Base-by-base conservation (phyloP, 1,140 invertebrate genomes). In the Ips typographus region DNA sequence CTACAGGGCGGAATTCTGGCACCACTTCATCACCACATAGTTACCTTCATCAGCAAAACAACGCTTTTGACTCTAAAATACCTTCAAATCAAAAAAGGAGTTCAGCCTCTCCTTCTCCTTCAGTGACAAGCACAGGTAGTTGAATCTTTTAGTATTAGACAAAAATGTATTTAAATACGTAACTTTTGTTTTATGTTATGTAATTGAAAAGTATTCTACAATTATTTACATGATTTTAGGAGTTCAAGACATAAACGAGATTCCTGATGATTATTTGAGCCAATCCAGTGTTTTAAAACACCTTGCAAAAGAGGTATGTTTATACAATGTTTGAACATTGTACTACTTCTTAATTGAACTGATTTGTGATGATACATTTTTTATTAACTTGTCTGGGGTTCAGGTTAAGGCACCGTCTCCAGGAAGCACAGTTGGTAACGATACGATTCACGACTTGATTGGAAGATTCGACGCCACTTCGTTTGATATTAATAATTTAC, bases 271-370 rank as follows among this genome's bases (percentile, higher is more conserved):
- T 82, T 94, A 92, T 78, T 83, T 94, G 2, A 91, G 87, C 79
- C 90, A 94, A 74, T 92, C 91, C 8, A 84, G 90, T 77, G 91
- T 94, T n/a, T 79, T 94, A 71, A 94, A 94, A 81, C 92, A 94
- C 81, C 83, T 94, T 61, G 90, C 91, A 1, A 92, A 92, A 81
- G 90, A 93, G 81, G 90, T 71, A 40, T 64, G 69, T 60, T 47
- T n/a, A 22, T 22, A 22, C 22, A 22, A 22, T 22, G 22, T 22
- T 22, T 22, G 22, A 22, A 22, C 40, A 66, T 22, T 43, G 3
- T 66, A 8, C 1, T 38, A 4, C 55, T 40, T 58, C 4, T 58
- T 40, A 67, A 68, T 47, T 40, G 38, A 49, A 40, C 44, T 51
- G 49, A 62, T 44, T 2, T 49, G n/a, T 6, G 6, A 49, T 37